Percentiles rank a stretch among this genome's conserved stretches.
Evolutionary conservation across 2,113 vertebrate genomes (phyloP).

Genomic region (Platysteira castanea): DNA sequence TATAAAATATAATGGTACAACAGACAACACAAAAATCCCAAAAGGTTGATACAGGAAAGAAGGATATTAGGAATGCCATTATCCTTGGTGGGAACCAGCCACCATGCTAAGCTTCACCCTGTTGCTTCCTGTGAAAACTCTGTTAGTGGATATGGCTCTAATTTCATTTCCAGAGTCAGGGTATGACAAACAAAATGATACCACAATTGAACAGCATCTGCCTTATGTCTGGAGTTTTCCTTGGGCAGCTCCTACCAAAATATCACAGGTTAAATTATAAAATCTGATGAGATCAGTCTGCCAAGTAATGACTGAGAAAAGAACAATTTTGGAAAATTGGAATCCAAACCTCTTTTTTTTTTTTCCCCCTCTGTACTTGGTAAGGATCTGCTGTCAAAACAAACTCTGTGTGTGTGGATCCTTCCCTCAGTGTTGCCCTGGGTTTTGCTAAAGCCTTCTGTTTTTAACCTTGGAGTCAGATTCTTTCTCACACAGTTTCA

Average conservation of each 20-base stretch:
- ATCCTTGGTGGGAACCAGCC: background rate
- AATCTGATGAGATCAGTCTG: background rate
- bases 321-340: background rate
- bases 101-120: fast-evolving
- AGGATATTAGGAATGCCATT: background rate
- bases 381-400: background rate
- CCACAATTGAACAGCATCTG: background rate
- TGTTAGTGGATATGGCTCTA: fast-evolving
- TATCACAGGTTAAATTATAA: background rate
- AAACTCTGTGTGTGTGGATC: background rate
- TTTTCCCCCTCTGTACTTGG: background rate
- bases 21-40: background rate
- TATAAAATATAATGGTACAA: background rate
- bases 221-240: background rate
- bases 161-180: background rate
- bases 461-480: no score
- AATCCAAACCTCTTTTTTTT: background rate
- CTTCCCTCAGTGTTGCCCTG: background rate
- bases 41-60: background rate
- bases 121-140: background rate
- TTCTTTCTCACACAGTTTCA: no score
- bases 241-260: background rate
- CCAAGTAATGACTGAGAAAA: fast-evolving
- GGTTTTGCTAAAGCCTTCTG: no score
- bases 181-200: background rate